Evolutionary conservation across 2,888 invertebrate species (phyloP), one percentile per base, ranked within the genome.

Genomic region (Rhorus exstirpatorius): DNA sequence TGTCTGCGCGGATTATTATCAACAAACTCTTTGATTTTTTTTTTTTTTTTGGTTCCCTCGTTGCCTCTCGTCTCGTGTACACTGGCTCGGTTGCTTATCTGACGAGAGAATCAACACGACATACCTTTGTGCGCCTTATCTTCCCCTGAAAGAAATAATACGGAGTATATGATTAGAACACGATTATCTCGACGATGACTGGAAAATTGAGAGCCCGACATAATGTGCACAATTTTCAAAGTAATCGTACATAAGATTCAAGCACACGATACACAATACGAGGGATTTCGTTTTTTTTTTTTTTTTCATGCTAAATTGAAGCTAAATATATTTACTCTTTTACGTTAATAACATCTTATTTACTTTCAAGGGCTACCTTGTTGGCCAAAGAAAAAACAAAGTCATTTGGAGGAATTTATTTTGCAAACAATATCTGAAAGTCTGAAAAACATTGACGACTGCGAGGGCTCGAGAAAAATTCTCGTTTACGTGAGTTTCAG

Each of bases 61-160:
- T 21, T 46, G 41, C 26, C n/a, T 31, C 35, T 55, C 31, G 12
- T 21, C 49, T 74, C 55, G 51, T 38, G 51, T 26, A 21, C 63
- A 70, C 68, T 74, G 68, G 58, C 49, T 41, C 19, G 38, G 68
- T 55, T 46, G 55, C 68, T 76, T 71, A 76, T 71, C 82, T 41
- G 55, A 58, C 63, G 55, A 68, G 49, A 53, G 71, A 81, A 68
- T 68, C 77, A 61, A 74, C 61, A 41, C 60, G 65, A 60, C 71
- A 46, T 53, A 41, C 58, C 67, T 70, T 55, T 55, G 75, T 41
- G 71, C 65, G 70, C 21, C 75, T 70, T 82, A 65, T 72, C 55
- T 67, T 67, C 44, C 70, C 82, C 82, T 82, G 82, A 10, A 82
- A 82, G 38, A 67, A 82, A 82, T 65, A 82, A 75, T 51, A 79